phyloP scores from a whole-genome alignment of 2,888 invertebrate species.

The Phortica okadai region DNA sequence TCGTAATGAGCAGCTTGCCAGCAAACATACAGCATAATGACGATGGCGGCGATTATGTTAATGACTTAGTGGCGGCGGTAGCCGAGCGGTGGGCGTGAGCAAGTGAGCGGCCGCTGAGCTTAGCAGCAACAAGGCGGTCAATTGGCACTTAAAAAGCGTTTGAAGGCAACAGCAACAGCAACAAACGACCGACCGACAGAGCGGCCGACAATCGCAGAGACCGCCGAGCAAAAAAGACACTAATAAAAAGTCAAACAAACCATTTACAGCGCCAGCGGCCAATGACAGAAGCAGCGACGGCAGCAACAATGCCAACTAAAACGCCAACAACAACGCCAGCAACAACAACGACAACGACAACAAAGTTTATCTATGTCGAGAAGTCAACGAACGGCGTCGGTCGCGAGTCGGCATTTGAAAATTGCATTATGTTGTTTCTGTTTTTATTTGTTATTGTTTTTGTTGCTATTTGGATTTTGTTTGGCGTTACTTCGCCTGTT shows the following conservation, averaged over 20 bases:
- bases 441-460: not conserved
- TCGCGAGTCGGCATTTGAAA: conserved; percentile 30
- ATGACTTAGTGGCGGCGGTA: conserved; percentile 13
- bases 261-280: conserved; percentile 52
- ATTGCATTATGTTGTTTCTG: conserved; percentile 27
- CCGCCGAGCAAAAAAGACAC: conserved; percentile 35
- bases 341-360: not conserved
- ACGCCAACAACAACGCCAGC: not conserved
- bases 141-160: conserved; percentile 51
- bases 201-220: not conserved
- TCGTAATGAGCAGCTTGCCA: no score
- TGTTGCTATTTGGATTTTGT: not conserved
- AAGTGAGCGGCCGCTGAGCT: not conserved
- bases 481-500: conserved; percentile 5
- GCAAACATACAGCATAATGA: not conserved
- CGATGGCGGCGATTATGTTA: conserved; percentile 19
- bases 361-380: conserved; percentile 53
- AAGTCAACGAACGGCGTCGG: conserved; percentile 58
- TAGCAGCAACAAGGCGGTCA: conserved; percentile 35
- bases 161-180: not conserved
- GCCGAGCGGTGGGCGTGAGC: not conserved
- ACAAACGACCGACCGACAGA: not conserved
- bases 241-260: conserved; percentile 61
- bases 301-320: conserved; percentile 22
- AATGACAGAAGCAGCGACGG: conserved; percentile 35